A percentile compares a stretch with the other conserved stretches of the same genome.
phyloP scores from a whole-genome alignment of 2,888 invertebrate genomes.

The Oscheius sp. region DNA sequence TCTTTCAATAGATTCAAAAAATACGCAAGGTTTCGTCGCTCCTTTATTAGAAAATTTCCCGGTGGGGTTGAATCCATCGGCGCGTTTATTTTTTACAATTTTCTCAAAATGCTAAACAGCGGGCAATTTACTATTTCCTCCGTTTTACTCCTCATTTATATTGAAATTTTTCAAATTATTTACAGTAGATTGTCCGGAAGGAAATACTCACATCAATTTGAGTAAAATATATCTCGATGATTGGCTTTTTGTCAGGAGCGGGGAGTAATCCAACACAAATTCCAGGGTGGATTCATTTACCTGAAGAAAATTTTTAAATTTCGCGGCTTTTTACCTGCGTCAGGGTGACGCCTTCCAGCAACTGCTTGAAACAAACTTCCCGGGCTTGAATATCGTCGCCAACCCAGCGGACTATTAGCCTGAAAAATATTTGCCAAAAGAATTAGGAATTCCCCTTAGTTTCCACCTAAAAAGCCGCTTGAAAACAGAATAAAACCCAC shows the following conservation, averaged over 20 bases:
- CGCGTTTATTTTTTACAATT: too few relatives aligned
- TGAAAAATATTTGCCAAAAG: constrained; percentile 38
- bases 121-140: too few relatives aligned
- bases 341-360: constrained; percentile 74
- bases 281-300: constrained; percentile 70
- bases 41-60: too few relatives aligned
- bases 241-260: constrained; percentile 78
- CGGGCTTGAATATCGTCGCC: constrained; percentile 76
- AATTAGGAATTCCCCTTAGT: too few relatives aligned
- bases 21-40: too few relatives aligned
- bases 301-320: constrained; percentile 18
- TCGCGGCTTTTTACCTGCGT: constrained; percentile 12
- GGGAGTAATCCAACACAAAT: constrained; percentile 78
- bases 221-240: constrained; percentile 78
- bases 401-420: constrained; percentile 78
- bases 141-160: too few relatives aligned
- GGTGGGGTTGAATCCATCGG: too few relatives aligned
- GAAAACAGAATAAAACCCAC: constrained; percentile 39
- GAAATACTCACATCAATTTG: constrained; percentile 74
- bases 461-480: too few relatives aligned
- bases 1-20: too few relatives aligned
- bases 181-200: too few relatives aligned
- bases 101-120: too few relatives aligned
- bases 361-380: constrained; percentile 77
- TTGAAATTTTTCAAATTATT: too few relatives aligned